Conservation (phyloP, 2,888 invertebrate genomes). For the Campoletis raptor region DNA sequence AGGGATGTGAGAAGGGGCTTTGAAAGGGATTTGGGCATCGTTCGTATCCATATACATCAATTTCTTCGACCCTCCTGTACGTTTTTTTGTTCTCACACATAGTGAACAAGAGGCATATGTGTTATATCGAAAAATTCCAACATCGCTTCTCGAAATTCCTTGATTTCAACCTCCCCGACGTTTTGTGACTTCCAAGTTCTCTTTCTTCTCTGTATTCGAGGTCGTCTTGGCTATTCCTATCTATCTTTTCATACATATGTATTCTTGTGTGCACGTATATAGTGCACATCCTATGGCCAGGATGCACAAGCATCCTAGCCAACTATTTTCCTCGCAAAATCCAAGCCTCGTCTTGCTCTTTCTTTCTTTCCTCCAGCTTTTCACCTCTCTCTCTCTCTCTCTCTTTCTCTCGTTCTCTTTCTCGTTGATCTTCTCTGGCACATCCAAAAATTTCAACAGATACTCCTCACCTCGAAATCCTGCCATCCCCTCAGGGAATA, state of each 20-base stretch:
- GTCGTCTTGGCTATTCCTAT: slow-evolving; percentile 35
- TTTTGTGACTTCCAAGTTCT: slow-evolving; percentile 51
- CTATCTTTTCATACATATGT: slow-evolving; percentile 23
- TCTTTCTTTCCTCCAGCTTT: slow-evolving; percentile 1
- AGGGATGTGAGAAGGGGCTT: background rate
- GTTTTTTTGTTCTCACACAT: slow-evolving; percentile 34
- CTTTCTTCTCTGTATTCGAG: slow-evolving; percentile 13
- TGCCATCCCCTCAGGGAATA: slow-evolving; percentile 64
- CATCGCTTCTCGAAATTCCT: slow-evolving; percentile 57
- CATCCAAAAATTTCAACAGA: slow-evolving; percentile 47
- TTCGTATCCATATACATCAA: background rate
- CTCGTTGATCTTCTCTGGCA: slow-evolving; percentile 17
- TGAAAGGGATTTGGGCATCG: slow-evolving; percentile 10
- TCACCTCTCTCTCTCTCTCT: background rate
- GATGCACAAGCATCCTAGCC: slow-evolving; percentile 37
- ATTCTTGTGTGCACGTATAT: background rate
- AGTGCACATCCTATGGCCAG: background rate
- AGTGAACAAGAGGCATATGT: slow-evolving; percentile 27
- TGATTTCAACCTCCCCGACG: slow-evolving; percentile 55
- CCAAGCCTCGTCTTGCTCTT: slow-evolving; percentile 24
- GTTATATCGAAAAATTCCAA: slow-evolving; percentile 56
- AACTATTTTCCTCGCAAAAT: slow-evolving; percentile 31
- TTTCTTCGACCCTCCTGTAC: slow-evolving; percentile 10
- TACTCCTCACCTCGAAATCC: slow-evolving; percentile 48
- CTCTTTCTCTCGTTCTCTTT: background rate